Evolutionary conservation across 2,888 invertebrate genomes (phyloP).

Genomic region (Homarus gammarus): DNA sequence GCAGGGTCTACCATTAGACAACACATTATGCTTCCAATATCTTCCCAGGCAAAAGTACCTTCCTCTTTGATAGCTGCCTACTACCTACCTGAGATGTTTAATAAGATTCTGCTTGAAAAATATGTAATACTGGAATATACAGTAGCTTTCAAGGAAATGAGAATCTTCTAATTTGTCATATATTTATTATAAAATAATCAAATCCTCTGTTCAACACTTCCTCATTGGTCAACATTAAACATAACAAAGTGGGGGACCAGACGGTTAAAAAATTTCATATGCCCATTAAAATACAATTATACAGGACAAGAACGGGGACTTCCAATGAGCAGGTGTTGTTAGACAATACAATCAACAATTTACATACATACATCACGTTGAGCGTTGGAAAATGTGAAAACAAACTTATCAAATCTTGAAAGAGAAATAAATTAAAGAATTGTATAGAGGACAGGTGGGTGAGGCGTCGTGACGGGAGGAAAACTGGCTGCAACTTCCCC

Average conservation of each 20-base stretch:
- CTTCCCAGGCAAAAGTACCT: no score
- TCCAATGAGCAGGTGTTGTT: slow-evolving; percentile 75
- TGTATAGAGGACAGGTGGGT: slow-evolving; percentile 70
- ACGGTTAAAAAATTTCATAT: slow-evolving; percentile 71
- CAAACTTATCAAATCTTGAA: slow-evolving; percentile 68
- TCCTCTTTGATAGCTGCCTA: no score
- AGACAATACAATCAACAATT: slow-evolving; percentile 75
- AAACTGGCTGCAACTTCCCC: slow-evolving; percentile 54
- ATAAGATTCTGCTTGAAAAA: not conserved
- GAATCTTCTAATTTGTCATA: slow-evolving; percentile 62
- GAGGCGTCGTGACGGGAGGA: slow-evolving; percentile 54
- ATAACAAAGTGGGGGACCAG: slow-evolving; percentile 66
- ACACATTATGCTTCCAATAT: no score
- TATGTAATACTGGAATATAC: not conserved
- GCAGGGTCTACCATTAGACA: no score
- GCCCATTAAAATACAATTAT: slow-evolving; percentile 70
- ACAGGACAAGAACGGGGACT: slow-evolving; percentile 69
- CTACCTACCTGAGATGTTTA: no score
- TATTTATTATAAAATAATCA: slow-evolving; percentile 76
- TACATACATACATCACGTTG: slow-evolving; percentile 75
- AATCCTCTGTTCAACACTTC: slow-evolving; percentile 75
- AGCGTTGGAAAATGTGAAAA: slow-evolving; percentile 71
- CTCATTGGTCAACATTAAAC: slow-evolving; percentile 75
- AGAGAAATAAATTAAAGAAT: slow-evolving; percentile 71
- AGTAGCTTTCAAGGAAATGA: not conserved